Percentiles rank a stretch among this genome's conserved stretches.
phyloP scores from a whole-genome alignment of 2,797 vertebrate genomes.

The Amazonetta brasiliensis region DNA sequence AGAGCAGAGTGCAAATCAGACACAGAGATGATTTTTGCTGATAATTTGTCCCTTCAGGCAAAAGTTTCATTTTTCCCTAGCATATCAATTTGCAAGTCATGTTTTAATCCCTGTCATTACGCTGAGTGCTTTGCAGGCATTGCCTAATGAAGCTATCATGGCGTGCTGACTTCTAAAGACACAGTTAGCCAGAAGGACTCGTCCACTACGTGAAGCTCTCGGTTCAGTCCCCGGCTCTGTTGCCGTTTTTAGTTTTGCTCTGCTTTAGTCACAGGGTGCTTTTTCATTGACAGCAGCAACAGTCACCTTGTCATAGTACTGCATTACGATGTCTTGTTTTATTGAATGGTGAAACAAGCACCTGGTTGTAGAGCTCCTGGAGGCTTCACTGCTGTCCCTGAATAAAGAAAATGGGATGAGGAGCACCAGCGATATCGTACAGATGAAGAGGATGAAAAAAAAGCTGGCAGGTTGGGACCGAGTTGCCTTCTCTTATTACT shows the following conservation, averaged over 20 bases:
- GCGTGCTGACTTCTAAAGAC: neutral
- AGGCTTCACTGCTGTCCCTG: neutral
- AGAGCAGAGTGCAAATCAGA: neutral
- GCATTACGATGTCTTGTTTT: accelerated
- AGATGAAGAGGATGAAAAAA: neutral
- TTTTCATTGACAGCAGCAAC: neutral
- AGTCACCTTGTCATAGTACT: neutral
- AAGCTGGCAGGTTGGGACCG: neutral
- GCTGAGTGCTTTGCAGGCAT: neutral
- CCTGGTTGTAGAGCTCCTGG: neutral
- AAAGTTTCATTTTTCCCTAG: neutral
- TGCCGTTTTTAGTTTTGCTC: neutral
- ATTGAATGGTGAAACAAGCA: neutral
- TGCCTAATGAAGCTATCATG: neutral
- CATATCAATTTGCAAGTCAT: neutral
- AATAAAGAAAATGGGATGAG: neutral
- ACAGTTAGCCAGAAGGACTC: neutral
- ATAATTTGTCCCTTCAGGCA: neutral
- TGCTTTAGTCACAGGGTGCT: neutral
- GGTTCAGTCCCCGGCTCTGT: neutral
- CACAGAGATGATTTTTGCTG: neutral
- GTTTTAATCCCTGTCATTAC: slow-evolving; percentile 1
- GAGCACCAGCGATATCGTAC: neutral
- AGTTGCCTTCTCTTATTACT: neutral
- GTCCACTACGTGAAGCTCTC: neutral